Conservation (phyloP, 2,797 vertebrate species). For the Sternotherus odoratus region DNA sequence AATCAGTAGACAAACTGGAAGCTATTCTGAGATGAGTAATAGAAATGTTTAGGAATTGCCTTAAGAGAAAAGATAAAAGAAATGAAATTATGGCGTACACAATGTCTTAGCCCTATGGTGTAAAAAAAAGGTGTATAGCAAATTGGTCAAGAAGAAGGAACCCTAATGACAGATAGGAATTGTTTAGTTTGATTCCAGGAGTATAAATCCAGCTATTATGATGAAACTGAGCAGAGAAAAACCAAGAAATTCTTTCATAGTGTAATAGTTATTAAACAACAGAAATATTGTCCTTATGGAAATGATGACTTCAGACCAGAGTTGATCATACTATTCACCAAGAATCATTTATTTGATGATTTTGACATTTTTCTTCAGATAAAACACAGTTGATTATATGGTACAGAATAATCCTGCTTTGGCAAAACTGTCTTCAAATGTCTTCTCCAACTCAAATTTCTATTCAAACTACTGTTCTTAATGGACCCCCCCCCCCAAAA, state of each 20-base stretch:
- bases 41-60: background rate
- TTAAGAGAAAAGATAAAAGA: background rate
- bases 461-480: background rate
- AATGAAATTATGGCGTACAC: background rate
- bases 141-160: background rate
- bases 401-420: background rate
- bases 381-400: background rate
- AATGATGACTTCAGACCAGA: background rate
- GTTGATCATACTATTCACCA: background rate
- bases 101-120: background rate
- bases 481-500: background rate
- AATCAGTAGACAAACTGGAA: background rate
- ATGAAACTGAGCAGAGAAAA: background rate
- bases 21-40: background rate
- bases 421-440: background rate
- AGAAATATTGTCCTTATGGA: background rate
- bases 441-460: background rate
- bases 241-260: background rate
- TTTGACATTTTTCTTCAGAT: accelerated
- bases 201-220: background rate
- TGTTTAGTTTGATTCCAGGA: background rate
- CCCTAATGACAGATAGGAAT: background rate
- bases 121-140: background rate
- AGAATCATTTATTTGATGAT: background rate
- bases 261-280: background rate